Evolutionary conservation across 2,113 vertebrate species (phyloP).

Genomic region (Riparia riparia): DNA sequence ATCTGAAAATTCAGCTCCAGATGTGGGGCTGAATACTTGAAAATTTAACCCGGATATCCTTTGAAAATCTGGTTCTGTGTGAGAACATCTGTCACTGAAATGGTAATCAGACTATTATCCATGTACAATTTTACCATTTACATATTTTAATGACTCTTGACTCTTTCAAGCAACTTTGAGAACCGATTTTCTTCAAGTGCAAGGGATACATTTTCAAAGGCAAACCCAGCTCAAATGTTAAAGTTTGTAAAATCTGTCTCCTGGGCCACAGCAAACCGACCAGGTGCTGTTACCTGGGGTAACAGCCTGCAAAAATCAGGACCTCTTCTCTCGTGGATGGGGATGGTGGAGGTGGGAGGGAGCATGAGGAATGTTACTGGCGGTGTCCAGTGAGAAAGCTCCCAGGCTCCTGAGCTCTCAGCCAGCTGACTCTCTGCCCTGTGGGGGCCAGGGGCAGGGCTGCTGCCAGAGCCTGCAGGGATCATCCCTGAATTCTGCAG

Average conservation of each 20-base stretch:
- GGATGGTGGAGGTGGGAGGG: accelerated
- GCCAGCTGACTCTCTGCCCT: accelerated
- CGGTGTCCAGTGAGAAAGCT: accelerated
- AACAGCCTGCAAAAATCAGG: too few species aligned
- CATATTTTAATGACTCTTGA: slow-evolving; percentile 69
- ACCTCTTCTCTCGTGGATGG: accelerated
- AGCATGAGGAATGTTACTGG: accelerated
- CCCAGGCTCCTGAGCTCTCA: not conserved
- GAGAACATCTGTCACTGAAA: slow-evolving; percentile 70
- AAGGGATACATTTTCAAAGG: not conserved
- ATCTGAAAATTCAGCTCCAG: slow-evolving; percentile 68
- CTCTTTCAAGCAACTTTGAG: slow-evolving; percentile 51
- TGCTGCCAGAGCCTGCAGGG: not conserved
- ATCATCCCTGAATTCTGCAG: not conserved
- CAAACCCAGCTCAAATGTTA: not conserved
- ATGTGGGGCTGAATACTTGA: slow-evolving; percentile 68
- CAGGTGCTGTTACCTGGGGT: not conserved
- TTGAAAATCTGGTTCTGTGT: slow-evolving; percentile 68
- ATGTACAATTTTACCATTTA: slow-evolving; percentile 61
- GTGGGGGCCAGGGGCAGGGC: accelerated
- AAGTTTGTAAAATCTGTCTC: not conserved
- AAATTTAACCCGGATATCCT: slow-evolving; percentile 72
- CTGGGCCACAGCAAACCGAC: accelerated
- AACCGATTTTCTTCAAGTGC: not conserved
- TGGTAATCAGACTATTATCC: slow-evolving; percentile 69